Conservation (phyloP, 35 echinoderm and acorn worm species). For the Stichopus chloronotus region DNA sequence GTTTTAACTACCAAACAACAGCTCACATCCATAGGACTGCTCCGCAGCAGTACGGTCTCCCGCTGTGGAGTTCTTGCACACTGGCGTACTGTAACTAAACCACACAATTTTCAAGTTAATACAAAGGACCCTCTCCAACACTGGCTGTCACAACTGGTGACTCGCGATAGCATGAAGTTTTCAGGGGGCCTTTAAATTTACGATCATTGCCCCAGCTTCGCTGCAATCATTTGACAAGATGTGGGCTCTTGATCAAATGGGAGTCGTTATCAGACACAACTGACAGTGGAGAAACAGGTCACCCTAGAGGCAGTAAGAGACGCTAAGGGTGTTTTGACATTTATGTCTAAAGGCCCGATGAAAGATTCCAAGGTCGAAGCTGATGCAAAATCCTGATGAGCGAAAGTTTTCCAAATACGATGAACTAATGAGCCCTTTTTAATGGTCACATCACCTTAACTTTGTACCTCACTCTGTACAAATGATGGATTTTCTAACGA, state of each 20-base stretch:
- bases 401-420: too few relatives aligned
- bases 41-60: background rate
- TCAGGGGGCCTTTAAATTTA: slow-evolving; percentile 46
- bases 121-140: background rate
- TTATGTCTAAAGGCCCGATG: too few relatives aligned
- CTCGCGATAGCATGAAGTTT: slow-evolving; percentile 5
- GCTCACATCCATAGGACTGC: background rate
- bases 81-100: background rate
- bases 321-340: too few relatives aligned
- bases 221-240: background rate
- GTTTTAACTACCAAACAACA: background rate
- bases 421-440: too few relatives aligned
- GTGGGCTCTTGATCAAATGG: background rate
- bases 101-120: background rate
- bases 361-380: too few relatives aligned
- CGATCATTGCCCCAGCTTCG: slow-evolving; percentile 29
- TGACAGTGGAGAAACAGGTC: background rate
- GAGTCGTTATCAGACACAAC: background rate
- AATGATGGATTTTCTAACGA: too few relatives aligned
- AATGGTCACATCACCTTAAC: too few relatives aligned
- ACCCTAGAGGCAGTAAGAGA: background rate
- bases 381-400: too few relatives aligned
- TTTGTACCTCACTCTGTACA: too few relatives aligned
- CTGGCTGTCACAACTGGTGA: background rate
- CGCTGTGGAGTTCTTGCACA: background rate